A percentile compares a stretch with the other conserved stretches of the same genome.
These are phyloP conservation scores for Yponomeuta sedellus DNA, from an alignment of 2,888 invertebrate species.

Conservation along the genomic window DNA sequence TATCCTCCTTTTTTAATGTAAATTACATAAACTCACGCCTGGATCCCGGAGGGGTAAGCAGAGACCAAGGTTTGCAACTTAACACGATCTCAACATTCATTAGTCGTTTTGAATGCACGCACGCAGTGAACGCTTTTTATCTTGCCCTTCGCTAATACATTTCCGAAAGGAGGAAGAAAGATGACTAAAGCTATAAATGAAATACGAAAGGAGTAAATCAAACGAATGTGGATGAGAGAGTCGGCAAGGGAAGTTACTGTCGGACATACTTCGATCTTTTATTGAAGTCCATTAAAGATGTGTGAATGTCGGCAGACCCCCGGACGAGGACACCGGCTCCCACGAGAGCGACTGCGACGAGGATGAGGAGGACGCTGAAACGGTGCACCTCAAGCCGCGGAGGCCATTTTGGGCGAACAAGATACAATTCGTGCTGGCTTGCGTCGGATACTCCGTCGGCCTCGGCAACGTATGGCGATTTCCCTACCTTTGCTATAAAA, in stretches of 20 bases:
- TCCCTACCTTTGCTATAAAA: constrained; percentile 94
- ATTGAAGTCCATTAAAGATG: background rate
- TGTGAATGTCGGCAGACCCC: constrained; percentile 72
- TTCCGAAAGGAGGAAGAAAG: too few species aligned
- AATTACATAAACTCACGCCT: too few species aligned
- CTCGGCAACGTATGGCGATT: constrained; percentile 95
- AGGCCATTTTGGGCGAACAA: constrained; percentile 92
- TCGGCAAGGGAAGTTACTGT: background rate
- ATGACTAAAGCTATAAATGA: too few species aligned
- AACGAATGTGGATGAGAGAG: too few species aligned
- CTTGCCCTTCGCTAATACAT: too few species aligned
- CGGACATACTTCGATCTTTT: background rate
- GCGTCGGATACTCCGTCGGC: constrained; percentile 92
- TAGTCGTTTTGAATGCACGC: too few species aligned
- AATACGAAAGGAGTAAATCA: too few species aligned
- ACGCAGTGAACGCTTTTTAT: too few species aligned
- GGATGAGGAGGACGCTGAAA: constrained; percentile 82
- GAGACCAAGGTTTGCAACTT: too few species aligned
- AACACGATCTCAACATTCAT: too few species aligned
- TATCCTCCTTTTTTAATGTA: too few species aligned
- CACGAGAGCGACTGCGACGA: constrained; percentile 85
- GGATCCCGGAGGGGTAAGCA: too few species aligned
- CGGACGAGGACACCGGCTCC: constrained; percentile 84
- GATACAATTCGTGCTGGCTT: constrained; percentile 91
- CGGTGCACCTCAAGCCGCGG: constrained; percentile 83